Base-by-base conservation (phyloP, 64 coral and sea anemone genomes). In the Montipora efflorescens region DNA sequence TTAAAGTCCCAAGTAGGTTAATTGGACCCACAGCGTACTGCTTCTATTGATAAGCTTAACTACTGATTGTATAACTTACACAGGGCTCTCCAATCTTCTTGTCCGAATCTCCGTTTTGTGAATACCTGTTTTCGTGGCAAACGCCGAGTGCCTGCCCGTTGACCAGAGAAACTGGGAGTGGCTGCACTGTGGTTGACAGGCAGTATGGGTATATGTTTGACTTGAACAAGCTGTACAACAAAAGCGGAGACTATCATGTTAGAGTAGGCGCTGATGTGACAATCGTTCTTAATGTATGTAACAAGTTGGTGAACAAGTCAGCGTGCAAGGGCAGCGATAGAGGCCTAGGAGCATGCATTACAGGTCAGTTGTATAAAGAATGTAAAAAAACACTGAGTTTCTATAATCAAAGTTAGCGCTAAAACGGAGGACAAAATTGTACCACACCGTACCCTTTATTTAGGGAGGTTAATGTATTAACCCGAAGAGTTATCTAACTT, bases 101-200 rank as follows among this genome's bases (percentile, higher is more conserved):
- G 57, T 58, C 75, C 22, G 89, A 95, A 74, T 91, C 89, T 7
- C 59, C 79, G 52, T 82, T 87, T 19, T 95, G 94, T 67, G 94
- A 95, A 15, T 95, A 95, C 67, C 59, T 95, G 46, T 95, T 95
- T 87, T 21, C 84, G 7, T 95, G 94, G 94, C 46, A 87, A 47
- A 95, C 94, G 45, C 94, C 94, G n/a, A 95, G 94, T 74, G 94
- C 94, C 5, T 95, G 94, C 91, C 59, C 88, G 4, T 61, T 95
- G 59, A 95, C 74, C 1, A 57, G 19, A 67, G 75, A 77, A 44
- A 6, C 67, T 14, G 94, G 88, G 10, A 5, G 44, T 1, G 18
- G 87, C 51, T 95, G 94, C 55, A 69, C 18, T 21, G 94, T 95
- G 20, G 64, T 72, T 18, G 94, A 95, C 77, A 80, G 61, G 51